Percentiles rank a stretch among this genome's conserved stretches.
phyloP scores from a whole-genome alignment of 2,113 vertebrate genomes.

The Myiagra hebetior region DNA sequence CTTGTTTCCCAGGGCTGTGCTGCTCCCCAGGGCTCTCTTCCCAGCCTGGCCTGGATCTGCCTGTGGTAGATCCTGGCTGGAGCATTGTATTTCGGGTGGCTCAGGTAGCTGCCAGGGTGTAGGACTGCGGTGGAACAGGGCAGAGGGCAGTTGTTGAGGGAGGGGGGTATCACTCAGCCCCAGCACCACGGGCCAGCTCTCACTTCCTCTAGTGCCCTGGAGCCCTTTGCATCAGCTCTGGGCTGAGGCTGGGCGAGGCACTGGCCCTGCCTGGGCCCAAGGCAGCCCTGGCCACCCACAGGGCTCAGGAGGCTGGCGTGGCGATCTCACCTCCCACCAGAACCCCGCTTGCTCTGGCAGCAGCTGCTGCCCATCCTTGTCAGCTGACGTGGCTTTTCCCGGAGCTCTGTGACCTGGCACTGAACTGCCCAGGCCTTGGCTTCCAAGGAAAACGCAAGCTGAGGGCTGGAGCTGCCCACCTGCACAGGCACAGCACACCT shows the following conservation, averaged over 20 bases:
- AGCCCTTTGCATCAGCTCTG: neutral
- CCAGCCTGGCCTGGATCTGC: neutral
- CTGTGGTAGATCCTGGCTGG: neutral
- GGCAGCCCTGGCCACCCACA: rapidly evolving
- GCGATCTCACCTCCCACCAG: rapidly evolving
- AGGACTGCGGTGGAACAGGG: neutral
- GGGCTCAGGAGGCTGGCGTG: rapidly evolving
- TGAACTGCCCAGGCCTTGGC: neutral
- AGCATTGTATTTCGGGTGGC: rapidly evolving
- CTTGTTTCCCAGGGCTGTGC: neutral
- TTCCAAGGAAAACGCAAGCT: neutral
- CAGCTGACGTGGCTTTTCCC: neutral
- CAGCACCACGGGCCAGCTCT: neutral
- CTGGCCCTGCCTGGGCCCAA: neutral
- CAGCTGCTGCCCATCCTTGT: neutral
- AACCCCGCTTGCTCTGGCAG: neutral
- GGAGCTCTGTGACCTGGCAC: neutral
- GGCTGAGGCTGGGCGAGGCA: neutral
- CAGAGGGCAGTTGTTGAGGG: neutral
- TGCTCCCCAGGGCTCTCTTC: too few species aligned
- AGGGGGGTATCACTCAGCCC: neutral
- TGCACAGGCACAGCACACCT: rapidly evolving
- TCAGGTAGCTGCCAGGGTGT: neutral
- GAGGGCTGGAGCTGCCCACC: neutral
- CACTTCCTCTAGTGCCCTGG: rapidly evolving